These are phyloP conservation scores for Natator depressus DNA, from an alignment of 2,113 vertebrate species.

Conservation along the genomic window DNA sequence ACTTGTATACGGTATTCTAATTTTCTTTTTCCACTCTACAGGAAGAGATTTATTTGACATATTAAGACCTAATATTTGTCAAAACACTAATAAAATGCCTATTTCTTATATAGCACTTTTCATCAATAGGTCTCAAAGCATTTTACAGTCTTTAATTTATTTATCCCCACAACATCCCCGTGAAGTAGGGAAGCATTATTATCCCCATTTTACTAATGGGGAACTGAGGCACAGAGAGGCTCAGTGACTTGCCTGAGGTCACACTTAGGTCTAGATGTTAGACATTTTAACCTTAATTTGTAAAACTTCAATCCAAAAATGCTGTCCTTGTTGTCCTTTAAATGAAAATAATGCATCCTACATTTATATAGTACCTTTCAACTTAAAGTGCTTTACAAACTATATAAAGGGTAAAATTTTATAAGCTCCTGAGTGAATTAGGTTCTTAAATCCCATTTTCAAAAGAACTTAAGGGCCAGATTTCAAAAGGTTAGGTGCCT, in stretches of 20 bases:
- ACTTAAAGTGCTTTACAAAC: neutral
- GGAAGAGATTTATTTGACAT: neutral
- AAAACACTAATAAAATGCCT: neutral
- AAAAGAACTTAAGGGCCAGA: constrained; percentile 11
- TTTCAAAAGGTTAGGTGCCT: neutral
- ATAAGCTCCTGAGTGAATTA: neutral
- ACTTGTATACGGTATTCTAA: neutral
- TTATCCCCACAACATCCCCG: neutral
- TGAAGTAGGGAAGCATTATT: neutral
- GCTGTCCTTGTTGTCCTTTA: neutral
- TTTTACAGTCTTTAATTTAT: neutral
- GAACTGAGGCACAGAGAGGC: neutral
- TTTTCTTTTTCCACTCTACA: neutral
- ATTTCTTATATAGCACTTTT: neutral
- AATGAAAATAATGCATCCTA: neutral
- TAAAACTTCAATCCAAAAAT: neutral
- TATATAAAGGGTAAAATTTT: neutral
- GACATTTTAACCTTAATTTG: neutral
- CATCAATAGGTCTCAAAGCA: neutral
- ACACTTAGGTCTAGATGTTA: neutral
- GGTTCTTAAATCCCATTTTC: constrained; percentile 13
- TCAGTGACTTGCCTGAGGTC: neutral
- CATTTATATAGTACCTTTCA: neutral
- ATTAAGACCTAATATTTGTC: neutral
- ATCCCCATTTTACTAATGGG: neutral